phyloP scores from a whole-genome alignment of 2,888 invertebrate genomes.

The Lithophane semibrunnea region DNA sequence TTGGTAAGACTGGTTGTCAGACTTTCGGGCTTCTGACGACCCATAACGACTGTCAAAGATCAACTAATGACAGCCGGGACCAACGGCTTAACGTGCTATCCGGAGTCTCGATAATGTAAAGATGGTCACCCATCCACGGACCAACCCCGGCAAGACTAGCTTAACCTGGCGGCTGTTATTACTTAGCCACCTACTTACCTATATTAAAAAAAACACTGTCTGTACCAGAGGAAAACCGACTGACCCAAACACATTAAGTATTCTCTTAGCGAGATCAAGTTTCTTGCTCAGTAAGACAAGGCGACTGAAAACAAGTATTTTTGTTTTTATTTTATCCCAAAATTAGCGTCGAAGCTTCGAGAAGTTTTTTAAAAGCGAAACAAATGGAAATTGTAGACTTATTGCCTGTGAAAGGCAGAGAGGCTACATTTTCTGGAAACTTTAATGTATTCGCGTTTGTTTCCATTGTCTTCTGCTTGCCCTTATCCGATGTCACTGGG shows the following conservation, averaged over 20 bases:
- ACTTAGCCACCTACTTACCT: no score
- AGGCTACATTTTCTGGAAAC: conserved; percentile 43
- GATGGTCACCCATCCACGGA: no score
- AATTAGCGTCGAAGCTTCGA: conserved; percentile 50
- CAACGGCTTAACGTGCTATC: no score
- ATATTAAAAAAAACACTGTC: not conserved
- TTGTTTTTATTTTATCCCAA: conserved; percentile 37
- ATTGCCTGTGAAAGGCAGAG: conserved; percentile 52
- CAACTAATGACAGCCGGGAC: no score
- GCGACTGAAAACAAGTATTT: conserved; percentile 16
- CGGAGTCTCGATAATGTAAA: no score
- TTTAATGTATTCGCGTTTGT: conserved; percentile 57
- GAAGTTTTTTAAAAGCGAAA: conserved; percentile 44
- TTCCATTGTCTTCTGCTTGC: conserved; percentile 10
- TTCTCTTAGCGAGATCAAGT: conserved; percentile 4
- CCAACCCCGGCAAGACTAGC: no score
- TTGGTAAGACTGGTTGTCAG: no score
- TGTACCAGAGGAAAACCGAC: not conserved
- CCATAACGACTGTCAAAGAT: no score
- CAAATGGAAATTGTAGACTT: conserved; percentile 58
- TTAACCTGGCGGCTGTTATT: no score
- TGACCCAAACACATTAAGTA: conserved; percentile 22
- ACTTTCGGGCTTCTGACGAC: no score
- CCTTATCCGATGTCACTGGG: no score
- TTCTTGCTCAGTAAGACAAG: not conserved